Conservation (phyloP, 1,140 invertebrate species). For the Brevipalpus yothersi region DNA sequence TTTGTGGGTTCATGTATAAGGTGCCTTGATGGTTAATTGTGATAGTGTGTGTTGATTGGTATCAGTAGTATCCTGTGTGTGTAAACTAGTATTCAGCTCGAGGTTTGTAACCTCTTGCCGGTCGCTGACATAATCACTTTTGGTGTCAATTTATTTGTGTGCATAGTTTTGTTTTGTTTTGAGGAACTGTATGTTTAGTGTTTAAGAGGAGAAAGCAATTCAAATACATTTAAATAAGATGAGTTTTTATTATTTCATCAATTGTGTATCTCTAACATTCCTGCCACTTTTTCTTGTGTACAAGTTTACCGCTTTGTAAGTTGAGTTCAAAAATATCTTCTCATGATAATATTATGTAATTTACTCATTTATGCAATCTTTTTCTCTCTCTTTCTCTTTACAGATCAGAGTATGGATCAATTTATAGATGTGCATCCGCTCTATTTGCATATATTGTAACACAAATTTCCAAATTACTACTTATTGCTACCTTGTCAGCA, state of each 20-base stretch:
- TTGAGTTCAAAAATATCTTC: neutral
- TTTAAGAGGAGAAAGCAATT: no score
- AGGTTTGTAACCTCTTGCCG: no score
- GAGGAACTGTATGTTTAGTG: no score
- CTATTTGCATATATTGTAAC: conserved; percentile 4
- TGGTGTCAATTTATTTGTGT: no score
- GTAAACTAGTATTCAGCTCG: no score
- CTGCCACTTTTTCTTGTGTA: conserved; percentile 5
- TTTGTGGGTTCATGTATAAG: no score
- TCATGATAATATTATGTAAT: no score
- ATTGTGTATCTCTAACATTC: conserved; percentile 8
- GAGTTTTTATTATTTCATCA: conserved; percentile 10
- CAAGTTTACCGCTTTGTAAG: conserved; percentile 9
- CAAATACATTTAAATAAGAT: neutral
- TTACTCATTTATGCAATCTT: neutral
- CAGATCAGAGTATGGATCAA: conserved; percentile 9
- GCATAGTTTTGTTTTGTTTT: no score
- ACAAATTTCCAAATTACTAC: conserved; percentile 6
- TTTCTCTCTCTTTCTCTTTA: neutral
- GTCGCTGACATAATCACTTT: no score
- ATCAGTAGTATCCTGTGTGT: no score
- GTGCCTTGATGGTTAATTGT: no score
- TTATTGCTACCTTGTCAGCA: conserved; percentile 3
- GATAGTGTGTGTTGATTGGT: no score
- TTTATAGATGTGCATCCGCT: conserved; percentile 1